These are phyloP conservation scores for Palythoa grandis DNA, from an alignment of 92 coral and sea anemone species.

Conservation along the genomic window DNA sequence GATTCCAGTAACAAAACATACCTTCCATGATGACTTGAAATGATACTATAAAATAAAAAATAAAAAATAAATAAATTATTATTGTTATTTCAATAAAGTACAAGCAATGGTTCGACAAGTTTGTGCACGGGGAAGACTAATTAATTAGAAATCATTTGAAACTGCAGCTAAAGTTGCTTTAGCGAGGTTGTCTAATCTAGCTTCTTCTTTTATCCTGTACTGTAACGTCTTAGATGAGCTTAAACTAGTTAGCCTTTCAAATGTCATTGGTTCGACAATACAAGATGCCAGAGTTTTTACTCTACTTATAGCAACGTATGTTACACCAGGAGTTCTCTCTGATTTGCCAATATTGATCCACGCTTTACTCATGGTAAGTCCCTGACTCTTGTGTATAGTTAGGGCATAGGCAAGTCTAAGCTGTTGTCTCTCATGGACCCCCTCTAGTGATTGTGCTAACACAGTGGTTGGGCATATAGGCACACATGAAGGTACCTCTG, in stretches of 20 bases:
- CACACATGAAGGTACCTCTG: conserved; percentile 40
- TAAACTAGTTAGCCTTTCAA: conserved; percentile 47
- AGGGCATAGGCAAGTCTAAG: conserved; percentile 37
- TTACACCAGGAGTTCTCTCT: conserved; percentile 40
- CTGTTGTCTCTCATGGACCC: conserved; percentile 23
- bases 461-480: conserved; percentile 33
- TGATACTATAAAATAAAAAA: conserved; percentile 6
- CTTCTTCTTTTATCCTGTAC: conserved; percentile 42
- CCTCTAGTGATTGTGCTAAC: conserved; percentile 10
- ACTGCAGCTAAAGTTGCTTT: conserved; percentile 39
- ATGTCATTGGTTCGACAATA: conserved; percentile 4
- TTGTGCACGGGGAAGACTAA: conserved; percentile 26
- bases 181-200: conserved; percentile 47
- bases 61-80: conserved; percentile 3
- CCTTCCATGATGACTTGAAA: conserved; percentile 43
- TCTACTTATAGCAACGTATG: conserved; percentile 28
- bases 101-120: conserved; percentile 32
- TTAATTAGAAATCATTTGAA: conserved; percentile 3
- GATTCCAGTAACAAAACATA: conserved; percentile 33
- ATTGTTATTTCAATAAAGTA: conserved; percentile 33
- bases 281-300: conserved; percentile 28
- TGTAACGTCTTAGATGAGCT: conserved; percentile 42
- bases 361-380: conserved; percentile 8
- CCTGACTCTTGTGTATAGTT: conserved; percentile 28
- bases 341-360: conserved; percentile 17